Conservation (phyloP, 2,888 invertebrate species). For the Eilema sororculum region DNA sequence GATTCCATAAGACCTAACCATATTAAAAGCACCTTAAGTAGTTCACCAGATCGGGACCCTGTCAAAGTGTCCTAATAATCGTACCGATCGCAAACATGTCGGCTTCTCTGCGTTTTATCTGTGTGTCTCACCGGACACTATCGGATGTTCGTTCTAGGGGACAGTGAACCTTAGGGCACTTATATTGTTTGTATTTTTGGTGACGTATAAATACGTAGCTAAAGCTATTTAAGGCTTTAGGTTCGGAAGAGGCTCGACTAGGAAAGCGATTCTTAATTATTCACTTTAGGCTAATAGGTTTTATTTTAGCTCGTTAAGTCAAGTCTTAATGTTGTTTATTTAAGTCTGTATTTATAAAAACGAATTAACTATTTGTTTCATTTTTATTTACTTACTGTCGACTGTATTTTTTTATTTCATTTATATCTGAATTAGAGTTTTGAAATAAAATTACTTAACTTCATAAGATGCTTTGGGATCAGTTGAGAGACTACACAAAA, state of each 20-base stretch:
- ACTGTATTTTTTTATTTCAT: no score
- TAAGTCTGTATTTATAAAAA: not conserved
- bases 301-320: conserved; percentile 6
- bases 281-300: conserved; percentile 1
- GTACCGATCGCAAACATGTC: not conserved
- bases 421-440: no score
- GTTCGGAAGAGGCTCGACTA: conserved; percentile 1
- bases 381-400: no score
- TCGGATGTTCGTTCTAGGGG: conserved; percentile 28
- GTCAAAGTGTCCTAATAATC: not conserved
- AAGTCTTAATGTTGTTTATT: not conserved
- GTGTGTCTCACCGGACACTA: conserved; percentile 25
- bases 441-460: no score
- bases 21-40: no score
- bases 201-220: conserved; percentile 16
- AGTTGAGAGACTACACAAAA: no score
- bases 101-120: conserved; percentile 12
- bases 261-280: conserved; percentile 14
- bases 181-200: conserved; percentile 20
- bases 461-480: no score
- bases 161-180: conserved; percentile 29
- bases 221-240: conserved; percentile 14
- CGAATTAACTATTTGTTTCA: not conserved
- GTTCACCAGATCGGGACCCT: not conserved
- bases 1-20: not conserved